Conservation (phyloP, 2,113 vertebrate species). For the Petroica traversi region DNA sequence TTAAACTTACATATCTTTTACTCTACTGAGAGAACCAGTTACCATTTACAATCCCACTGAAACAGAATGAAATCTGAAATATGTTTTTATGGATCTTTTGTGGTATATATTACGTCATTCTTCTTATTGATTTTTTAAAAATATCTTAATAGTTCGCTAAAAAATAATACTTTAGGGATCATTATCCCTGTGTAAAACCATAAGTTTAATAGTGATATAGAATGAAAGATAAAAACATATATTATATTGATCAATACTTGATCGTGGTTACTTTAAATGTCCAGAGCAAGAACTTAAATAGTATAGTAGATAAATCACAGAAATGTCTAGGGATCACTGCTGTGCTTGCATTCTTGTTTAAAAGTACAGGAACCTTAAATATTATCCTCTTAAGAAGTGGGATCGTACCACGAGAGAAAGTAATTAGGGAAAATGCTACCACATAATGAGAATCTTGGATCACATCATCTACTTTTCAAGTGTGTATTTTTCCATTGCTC, state of each 20-base stretch:
- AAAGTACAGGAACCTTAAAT: background rate
- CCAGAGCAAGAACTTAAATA: background rate
- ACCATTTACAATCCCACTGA: background rate
- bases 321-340: background rate
- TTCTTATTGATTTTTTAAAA: background rate
- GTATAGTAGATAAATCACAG: background rate
- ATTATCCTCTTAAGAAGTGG: background rate
- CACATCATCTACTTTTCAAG: background rate
- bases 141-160: background rate
- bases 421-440: background rate
- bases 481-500: background rate
- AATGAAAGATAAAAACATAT: background rate
- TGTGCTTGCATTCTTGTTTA: background rate
- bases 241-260: background rate
- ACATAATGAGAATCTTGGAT: background rate
- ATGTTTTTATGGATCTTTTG: background rate
- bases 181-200: background rate
- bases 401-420: background rate
- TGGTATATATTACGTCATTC: background rate
- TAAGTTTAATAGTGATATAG: background rate
- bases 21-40: background rate
- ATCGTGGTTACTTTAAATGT: background rate
- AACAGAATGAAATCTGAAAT: background rate
- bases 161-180: background rate
- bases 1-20: background rate